Percentiles rank a stretch among this genome's conserved stretches.
phyloP scores from a whole-genome alignment of 2,113 vertebrate species.

The Oxygymnocypris stewartii region DNA sequence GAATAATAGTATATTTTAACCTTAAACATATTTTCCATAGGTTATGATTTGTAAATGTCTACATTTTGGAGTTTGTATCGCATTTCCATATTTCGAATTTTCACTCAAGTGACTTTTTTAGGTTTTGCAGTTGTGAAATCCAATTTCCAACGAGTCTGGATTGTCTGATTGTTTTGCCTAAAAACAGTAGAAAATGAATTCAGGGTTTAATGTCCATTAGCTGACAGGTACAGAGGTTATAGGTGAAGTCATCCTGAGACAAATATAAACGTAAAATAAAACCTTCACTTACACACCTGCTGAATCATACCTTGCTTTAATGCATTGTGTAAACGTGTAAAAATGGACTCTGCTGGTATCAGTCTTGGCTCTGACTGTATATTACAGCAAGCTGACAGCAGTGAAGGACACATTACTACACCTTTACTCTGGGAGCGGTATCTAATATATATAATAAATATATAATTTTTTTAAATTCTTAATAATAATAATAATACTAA shows the following conservation, averaged over 20 bases:
- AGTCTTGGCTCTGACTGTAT: not conserved
- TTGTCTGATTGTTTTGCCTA: not conserved
- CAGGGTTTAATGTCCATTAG: not conserved
- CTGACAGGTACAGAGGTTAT: not conserved
- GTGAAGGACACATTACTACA: not conserved
- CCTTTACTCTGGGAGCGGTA: not conserved
- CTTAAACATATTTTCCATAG: not conserved
- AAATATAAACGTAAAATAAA: constrained; percentile 4
- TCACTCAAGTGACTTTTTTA: not conserved
- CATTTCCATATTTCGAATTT: not conserved
- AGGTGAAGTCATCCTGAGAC: not conserved
- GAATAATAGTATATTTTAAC: not conserved
- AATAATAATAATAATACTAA: not conserved
- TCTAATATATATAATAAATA: not conserved
- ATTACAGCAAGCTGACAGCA: not conserved
- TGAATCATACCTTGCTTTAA: constrained; percentile 19
- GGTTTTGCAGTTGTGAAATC: not conserved
- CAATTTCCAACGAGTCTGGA: not conserved
- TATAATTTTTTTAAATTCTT: not conserved
- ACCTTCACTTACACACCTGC: constrained; percentile 33
- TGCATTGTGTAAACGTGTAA: not conserved
- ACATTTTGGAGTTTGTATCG: not conserved
- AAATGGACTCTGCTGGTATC: not conserved
- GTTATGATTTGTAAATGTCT: not conserved
- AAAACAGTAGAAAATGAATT: constrained; percentile 28